Evolutionary conservation across 2,113 vertebrate genomes (phyloP).

Genomic region (Numida meleagris): DNA sequence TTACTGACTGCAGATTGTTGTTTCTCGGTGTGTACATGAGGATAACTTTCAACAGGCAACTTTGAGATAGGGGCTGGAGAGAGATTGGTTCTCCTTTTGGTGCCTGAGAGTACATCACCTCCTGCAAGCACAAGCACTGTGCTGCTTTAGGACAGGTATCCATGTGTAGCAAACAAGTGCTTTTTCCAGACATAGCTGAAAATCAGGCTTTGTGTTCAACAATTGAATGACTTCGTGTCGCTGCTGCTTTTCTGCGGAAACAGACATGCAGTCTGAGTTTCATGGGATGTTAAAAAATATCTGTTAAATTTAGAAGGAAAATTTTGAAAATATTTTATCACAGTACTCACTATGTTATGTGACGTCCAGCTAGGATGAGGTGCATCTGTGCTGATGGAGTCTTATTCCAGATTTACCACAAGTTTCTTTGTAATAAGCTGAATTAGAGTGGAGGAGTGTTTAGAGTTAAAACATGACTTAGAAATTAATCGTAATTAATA

Average conservation of each 20-base stretch:
- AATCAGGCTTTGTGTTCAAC: background rate
- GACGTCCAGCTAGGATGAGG: rapidly evolving
- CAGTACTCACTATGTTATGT: rapidly evolving
- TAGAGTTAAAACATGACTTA: background rate
- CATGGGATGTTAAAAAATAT: rapidly evolving
- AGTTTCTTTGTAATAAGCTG: background rate
- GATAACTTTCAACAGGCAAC: background rate
- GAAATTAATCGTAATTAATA: background rate
- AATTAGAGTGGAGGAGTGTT: background rate
- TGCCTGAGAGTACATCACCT: too few species aligned
- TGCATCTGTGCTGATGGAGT: background rate
- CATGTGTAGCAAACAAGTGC: background rate
- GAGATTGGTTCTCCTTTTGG: background rate
- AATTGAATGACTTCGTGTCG: rapidly evolving
- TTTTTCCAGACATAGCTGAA: background rate
- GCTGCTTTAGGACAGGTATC: background rate
- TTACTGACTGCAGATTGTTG: background rate
- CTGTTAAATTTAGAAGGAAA: background rate
- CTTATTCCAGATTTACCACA: background rate
- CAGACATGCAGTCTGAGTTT: background rate
- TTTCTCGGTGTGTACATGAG: background rate
- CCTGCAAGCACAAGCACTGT: background rate
- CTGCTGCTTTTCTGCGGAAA: background rate
- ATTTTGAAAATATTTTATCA: rapidly evolving
- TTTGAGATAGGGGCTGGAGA: background rate